These are phyloP conservation scores for Desmophyllum pertusum DNA, from an alignment of 92 coral and sea anemone species.

Conservation along the genomic window DNA sequence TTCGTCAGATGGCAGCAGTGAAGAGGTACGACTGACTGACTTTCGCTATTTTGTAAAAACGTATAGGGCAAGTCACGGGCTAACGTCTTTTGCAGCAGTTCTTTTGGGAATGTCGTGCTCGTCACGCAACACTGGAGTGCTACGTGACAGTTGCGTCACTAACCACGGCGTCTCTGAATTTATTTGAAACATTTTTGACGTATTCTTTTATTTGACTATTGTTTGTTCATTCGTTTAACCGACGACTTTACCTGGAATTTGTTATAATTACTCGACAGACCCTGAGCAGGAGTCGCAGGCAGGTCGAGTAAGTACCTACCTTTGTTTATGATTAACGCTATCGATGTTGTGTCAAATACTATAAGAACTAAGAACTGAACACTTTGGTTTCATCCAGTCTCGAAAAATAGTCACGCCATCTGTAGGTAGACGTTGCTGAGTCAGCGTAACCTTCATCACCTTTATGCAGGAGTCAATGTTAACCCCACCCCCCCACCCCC, in stretches of 20 bases:
- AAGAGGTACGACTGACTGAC: slow-evolving; percentile 5
- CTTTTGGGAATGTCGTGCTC: no score
- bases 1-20: slow-evolving; percentile 25
- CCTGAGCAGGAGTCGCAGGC: slow-evolving; percentile 25
- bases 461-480: no score
- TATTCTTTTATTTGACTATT: not conserved
- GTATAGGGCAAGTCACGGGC: no score
- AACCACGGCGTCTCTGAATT: no score
- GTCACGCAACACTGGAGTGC: not conserved
- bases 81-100: not conserved
- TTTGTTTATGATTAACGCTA: not conserved
- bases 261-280: slow-evolving; percentile 3
- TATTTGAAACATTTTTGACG: not conserved
- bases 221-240: not conserved
- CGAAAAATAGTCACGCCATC: slow-evolving; percentile 1
- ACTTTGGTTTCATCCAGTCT: no score
- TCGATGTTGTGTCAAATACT: not conserved
- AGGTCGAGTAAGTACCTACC: not conserved
- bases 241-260: not conserved
- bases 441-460: no score
- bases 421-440: not conserved
- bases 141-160: no score
- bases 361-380: not conserved
- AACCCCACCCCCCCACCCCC: no score
- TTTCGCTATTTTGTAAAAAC: not conserved